Evolutionary conservation across 2,797 vertebrate species (phyloP).

Genomic region (Melopsittacus undulatus): DNA sequence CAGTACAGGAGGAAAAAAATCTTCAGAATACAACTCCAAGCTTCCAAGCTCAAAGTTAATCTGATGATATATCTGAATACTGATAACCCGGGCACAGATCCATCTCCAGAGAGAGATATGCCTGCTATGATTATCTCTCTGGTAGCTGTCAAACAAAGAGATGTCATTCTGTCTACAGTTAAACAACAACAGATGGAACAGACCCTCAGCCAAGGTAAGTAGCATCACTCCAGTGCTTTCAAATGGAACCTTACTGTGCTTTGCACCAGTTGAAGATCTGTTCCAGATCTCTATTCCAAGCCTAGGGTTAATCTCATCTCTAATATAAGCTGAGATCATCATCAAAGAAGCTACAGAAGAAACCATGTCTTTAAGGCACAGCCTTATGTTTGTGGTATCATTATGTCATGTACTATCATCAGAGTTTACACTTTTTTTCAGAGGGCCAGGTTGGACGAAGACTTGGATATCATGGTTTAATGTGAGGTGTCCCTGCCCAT

Average conservation of each 20-base stretch:
- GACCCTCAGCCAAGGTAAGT: slow-evolving; percentile 64
- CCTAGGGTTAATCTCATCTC: not conserved
- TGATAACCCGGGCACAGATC: slow-evolving; percentile 55
- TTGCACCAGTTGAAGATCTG: slow-evolving; percentile 22
- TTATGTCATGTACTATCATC: not conserved
- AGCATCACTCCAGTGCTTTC: slow-evolving; percentile 36
- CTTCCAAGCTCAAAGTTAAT: slow-evolving; percentile 52
- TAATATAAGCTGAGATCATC: not conserved
- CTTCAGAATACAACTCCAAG: not conserved
- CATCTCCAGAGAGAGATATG: slow-evolving; percentile 55
- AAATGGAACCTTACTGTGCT: not conserved
- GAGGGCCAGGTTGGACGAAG: not conserved
- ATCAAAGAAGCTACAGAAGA: not conserved
- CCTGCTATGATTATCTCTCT: slow-evolving; percentile 68
- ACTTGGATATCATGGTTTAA: too few relatives aligned
- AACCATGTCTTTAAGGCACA: not conserved
- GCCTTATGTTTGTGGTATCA: not conserved
- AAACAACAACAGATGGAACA: slow-evolving; percentile 68
- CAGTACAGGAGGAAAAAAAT: not conserved
- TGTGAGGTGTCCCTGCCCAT: too few relatives aligned
- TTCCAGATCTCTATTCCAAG: slow-evolving; percentile 2
- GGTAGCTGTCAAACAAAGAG: slow-evolving; percentile 68
- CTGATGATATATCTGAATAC: slow-evolving; percentile 50
- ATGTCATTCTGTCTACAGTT: slow-evolving; percentile 67
- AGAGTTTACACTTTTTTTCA: not conserved